Base-by-base conservation (phyloP, 2,113 vertebrate genomes). In the Stictonetta naevosa region DNA sequence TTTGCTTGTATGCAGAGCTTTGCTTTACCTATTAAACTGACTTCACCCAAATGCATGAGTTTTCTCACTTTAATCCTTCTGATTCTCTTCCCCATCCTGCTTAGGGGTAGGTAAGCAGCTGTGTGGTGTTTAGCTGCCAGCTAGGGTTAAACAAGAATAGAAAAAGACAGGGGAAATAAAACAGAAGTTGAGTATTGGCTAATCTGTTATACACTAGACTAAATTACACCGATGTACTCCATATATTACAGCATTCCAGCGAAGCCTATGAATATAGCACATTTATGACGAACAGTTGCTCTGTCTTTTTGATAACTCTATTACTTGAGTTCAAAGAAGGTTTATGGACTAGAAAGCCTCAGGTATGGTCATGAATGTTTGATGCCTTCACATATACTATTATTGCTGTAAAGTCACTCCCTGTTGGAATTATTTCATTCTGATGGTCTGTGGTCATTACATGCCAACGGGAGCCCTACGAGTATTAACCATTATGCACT, bases 321-420 rank as follows among this genome's bases (percentile, higher is more conserved):
- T 94, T 93, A 91, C 78, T 78, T 3, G 67, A 92, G 88, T 75
- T 95, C 95, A 91, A 91, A 81, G 88, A 52, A 93, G 84, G 90
- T 93, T 97, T 96, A 95, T 95, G 84, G 92, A 83, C 93, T 92
- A 62, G 87, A 93, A 96, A 92, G 67, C 38, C 89, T 96, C 91
- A 94, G 95, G 63, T 55, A 75, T 3, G 46, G 91, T 34, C 88
- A 92, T 91, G 95, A 96, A 96, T 96, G 88, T 94, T 94, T 96
- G 96, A 95, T 96, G 90, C 59, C 73, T 68, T 64, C 42, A 0
- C 78, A 48, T 36, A 50, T 33, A 14, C 42, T 36, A 67, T 26
- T 75, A 80, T 0, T 76, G 87, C 89, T 68, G 69, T 34, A 60
- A 50, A 31, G n/a, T 40, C 63, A 4, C 83, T 92, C 56, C 28